Base-by-base conservation (phyloP, 2,888 invertebrate genomes). In the Bruchidius siliquastri region DNA sequence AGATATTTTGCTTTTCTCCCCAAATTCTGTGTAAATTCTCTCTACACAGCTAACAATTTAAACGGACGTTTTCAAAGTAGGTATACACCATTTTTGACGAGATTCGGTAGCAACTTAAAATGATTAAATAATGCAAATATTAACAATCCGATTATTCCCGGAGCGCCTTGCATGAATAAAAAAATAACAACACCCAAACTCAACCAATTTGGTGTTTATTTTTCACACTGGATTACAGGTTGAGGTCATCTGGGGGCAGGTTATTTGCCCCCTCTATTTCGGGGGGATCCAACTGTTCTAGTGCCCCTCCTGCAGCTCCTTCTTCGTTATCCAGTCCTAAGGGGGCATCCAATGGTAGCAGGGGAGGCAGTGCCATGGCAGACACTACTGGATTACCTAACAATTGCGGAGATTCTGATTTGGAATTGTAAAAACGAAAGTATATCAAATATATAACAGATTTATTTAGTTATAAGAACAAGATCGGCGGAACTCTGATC, bases 271-370 rank as follows among this genome's bases (percentile, higher is more conserved):
- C 77, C 71, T 80, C 81, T 18, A 81, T 21, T 49, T 82, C 82
- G 6, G 78, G 77, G 20, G 22, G 68, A 8, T 21, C 21, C n/a
- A 78, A 74, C 8, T 21, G 68, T 0, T 21, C 21, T 20, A 79
- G 74, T 18, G 66, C 66, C 20, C 79, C 82, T 10, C 86, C 86
- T 2, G 83, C 85, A 13, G 85, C 86, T 18, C 87, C 87, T 18
- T 87, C 88, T 67, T 85, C 85, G 71, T 81, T 83, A 71, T 84
- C 85, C 1, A 69, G 80, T n/a, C 80, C 79, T 21, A 84, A 81
- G 13, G 83, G 83, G n/a, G 72, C 74, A 67, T 76, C 75, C 18
- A 73, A 72, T n/a, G 76, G 75, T 76, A 76, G 77, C n/a, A 74
- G 68, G 81, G 85, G 72, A 77, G 82, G 76, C 78, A 78, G 30